Base-by-base conservation (phyloP, 2,113 vertebrate genomes). In the Acrocephalus kingi region DNA sequence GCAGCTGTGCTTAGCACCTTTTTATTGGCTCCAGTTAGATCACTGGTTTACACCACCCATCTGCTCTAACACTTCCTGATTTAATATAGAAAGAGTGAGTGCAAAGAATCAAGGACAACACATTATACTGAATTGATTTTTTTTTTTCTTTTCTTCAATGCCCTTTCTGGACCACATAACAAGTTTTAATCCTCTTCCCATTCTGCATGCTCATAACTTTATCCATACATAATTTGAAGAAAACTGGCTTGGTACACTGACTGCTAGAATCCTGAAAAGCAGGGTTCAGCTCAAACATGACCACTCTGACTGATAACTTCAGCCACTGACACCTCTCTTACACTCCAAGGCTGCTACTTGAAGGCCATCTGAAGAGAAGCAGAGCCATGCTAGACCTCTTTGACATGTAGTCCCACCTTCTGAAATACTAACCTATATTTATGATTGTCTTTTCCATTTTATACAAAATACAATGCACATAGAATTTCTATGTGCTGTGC, bases 341-440 rank as follows among this genome's bases (percentile, higher is more conserved):
- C 0, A 2, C n/a, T 66, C 25, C 2, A 10, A 5, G 30, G 58
- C 41, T 82, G 71, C 67, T 62, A 3, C 18, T 1, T 24, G 46
- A 66, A 66, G 30, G 59, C 5, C 7, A 7, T 33, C 30, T 28
- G 10, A 54, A 76, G 23, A 49, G 51, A 59, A 72, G 12, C 75
- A 85, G 54, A 12, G 27, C 15, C 24, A n/a, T 9, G 10, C 1
- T 6, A 43, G 7, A 90, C 13, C 15, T 46, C 39, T 46, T 49
- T 45, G 61, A 63, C 24, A 66, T 51, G 14, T 2, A 84, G 23
- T 13, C 35, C 23, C 23, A 33, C 22, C 31, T 63, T 84, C 68
- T 35, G 35, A 77, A 45, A 84, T 67, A 35, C n/a, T 62, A 64
- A 64, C n/a, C 37, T 41, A 0, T 14, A 48, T 67, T 71, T 73